Conservation (phyloP, 23 tunicate genomes). For the Oikopleura vanhoeffeni region DNA sequence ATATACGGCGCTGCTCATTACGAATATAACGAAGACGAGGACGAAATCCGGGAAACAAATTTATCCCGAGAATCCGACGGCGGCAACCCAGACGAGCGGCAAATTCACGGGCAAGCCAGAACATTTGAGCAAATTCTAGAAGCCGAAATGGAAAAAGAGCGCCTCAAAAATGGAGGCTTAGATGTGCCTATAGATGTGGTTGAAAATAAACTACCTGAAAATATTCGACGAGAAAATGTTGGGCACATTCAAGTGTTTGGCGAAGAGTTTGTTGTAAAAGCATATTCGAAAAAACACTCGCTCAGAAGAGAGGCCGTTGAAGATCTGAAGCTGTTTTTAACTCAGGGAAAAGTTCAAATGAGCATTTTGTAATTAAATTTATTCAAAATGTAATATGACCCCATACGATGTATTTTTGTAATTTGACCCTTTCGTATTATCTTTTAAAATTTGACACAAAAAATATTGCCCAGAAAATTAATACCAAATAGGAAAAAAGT, state of each 20-base stretch:
- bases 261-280: conserved; percentile 5
- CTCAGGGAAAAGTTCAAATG: too few relatives aligned
- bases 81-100: not conserved
- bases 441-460: too few relatives aligned
- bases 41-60: too few relatives aligned
- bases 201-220: not conserved
- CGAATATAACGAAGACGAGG: too few relatives aligned
- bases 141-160: not conserved
- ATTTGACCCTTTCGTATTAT: too few relatives aligned
- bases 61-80: not conserved
- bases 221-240: not conserved
- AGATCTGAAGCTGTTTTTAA: not conserved
- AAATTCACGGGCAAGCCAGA: not conserved
- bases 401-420: too few relatives aligned
- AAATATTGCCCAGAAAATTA: too few relatives aligned
- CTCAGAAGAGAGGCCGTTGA: not conserved
- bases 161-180: not conserved
- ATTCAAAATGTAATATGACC: too few relatives aligned
- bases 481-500: too few relatives aligned
- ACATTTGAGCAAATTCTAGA: not conserved
- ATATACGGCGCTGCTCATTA: too few relatives aligned
- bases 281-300: not conserved
- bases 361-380: too few relatives aligned
- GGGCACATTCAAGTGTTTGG: not conserved
- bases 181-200: not conserved